Evolutionary conservation across 2,113 vertebrate genomes (phyloP).

Genomic region (Butastur rufipennis): DNA sequence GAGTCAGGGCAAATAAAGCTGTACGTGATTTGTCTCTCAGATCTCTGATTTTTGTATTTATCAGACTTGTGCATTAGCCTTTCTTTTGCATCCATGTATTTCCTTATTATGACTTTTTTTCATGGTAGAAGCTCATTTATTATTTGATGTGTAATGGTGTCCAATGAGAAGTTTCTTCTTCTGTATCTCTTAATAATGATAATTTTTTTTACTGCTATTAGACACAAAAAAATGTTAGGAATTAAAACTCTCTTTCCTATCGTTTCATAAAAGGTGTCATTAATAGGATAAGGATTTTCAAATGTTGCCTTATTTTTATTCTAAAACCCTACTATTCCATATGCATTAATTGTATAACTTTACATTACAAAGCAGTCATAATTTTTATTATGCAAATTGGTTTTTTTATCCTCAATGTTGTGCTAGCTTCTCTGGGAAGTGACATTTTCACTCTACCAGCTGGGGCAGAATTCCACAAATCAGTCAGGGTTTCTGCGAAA

Average conservation of each 20-base stretch:
- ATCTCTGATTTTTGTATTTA: neutral
- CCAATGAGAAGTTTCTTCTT: neutral
- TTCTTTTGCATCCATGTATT: neutral
- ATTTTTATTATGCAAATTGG: neutral
- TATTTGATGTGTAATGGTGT: neutral
- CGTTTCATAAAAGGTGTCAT: neutral
- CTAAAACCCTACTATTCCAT: neutral
- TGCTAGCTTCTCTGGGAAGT: neutral
- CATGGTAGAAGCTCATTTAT: neutral
- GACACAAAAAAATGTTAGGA: neutral
- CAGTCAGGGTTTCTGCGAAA: neutral
- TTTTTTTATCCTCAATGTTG: neutral
- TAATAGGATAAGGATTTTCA: neutral
- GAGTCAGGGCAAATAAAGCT: neutral
- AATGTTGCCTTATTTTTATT: neutral
- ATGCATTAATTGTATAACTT: neutral
- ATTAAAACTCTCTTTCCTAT: neutral
- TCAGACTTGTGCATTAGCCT: neutral
- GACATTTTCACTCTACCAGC: neutral
- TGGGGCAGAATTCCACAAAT: neutral
- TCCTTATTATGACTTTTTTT: neutral
- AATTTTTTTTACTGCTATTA: neutral
- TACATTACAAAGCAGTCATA: neutral
- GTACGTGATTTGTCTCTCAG: neutral
- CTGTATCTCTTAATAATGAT: neutral